Evolutionary conservation across 2,797 vertebrate genomes (phyloP), one percentile per base, ranked within the genome.

Genomic region (Enteromius treurensis): DNA sequence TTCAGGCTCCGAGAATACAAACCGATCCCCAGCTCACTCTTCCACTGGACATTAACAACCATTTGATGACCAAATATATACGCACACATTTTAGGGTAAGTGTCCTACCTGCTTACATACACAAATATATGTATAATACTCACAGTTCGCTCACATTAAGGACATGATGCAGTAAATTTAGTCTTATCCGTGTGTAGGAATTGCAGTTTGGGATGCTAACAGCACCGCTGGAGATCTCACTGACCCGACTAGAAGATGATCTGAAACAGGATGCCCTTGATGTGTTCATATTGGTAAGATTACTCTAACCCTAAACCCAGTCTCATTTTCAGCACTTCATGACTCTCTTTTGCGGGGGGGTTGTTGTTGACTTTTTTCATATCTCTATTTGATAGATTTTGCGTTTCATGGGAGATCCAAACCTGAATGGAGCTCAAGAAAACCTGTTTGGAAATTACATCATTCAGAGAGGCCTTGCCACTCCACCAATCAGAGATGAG

Each of bases 341-440:
- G 13, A 23, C 19, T 51, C 2, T 1, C 23, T 19, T 78, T 34
- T 64, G 19, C 13, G 4, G 13, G 23, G 23, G 26, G 26, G 26
- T 32, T 79, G 10, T 23, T 69, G 14, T n/a, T 32, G 13, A 49
- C 21, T 62, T 42, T 62, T 49, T 62, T 49, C 3, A 62, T 23
- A 5, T 79, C 34, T 55, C 23, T 11, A 19, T 47, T 69, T 8
- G 60, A 26, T 86, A 99, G 98, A 95, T 98, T 85, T 92, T 99
- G 32, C 93, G 97, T 85, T 99, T 98, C 89, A 99, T 99, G 97
- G 97, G 98, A 0, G 97, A 99, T 88, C 96, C 97, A 0, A 92
- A 95, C 81, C 92, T 99, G 86, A 95, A 95, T 0, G 97, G 96
- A 3, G 84, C 88, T 17, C 97, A 95, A 90, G 98, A 99, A 93